Evolutionary conservation across 1,140 invertebrate species (phyloP).

Genomic region (Akabosia matsudoensis): DNA sequence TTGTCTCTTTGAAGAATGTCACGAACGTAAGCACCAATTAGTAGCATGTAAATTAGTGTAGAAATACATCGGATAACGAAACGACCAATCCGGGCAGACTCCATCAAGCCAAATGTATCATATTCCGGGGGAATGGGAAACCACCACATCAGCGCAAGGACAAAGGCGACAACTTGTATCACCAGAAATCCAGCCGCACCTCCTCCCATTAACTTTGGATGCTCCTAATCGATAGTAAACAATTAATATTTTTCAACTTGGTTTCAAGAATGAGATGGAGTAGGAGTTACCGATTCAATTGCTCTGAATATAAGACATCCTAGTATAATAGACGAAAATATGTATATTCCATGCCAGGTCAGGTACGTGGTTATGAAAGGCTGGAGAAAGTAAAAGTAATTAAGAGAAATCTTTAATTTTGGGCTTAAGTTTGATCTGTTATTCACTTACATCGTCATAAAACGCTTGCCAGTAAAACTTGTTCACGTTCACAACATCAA

Average conservation of each 20-base stretch:
- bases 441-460: slow-evolving; percentile 15
- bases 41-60: slow-evolving; percentile 8
- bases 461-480: slow-evolving; percentile 4
- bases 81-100: background rate
- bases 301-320: slow-evolving; percentile 15
- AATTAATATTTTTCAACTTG: background rate
- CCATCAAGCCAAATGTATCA: slow-evolving; percentile 1
- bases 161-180: slow-evolving; percentile 3
- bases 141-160: slow-evolving; percentile 4
- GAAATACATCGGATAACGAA: slow-evolving; percentile 12
- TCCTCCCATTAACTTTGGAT: background rate
- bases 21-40: background rate
- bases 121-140: slow-evolving; percentile 7
- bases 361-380: slow-evolving; percentile 5
- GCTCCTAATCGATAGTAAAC: background rate
- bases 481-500: slow-evolving; percentile 16
- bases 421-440: background rate
- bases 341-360: slow-evolving; percentile 19
- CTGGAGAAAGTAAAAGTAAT: background rate
- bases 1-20: background rate
- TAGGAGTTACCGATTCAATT: slow-evolving; percentile 12
- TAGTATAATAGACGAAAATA: background rate
- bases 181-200: slow-evolving; percentile 10
- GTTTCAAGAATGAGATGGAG: background rate
- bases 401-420: background rate